These are phyloP conservation scores for Eurois occulta DNA, from an alignment of 2,888 invertebrate genomes.

Conservation along the genomic window DNA sequence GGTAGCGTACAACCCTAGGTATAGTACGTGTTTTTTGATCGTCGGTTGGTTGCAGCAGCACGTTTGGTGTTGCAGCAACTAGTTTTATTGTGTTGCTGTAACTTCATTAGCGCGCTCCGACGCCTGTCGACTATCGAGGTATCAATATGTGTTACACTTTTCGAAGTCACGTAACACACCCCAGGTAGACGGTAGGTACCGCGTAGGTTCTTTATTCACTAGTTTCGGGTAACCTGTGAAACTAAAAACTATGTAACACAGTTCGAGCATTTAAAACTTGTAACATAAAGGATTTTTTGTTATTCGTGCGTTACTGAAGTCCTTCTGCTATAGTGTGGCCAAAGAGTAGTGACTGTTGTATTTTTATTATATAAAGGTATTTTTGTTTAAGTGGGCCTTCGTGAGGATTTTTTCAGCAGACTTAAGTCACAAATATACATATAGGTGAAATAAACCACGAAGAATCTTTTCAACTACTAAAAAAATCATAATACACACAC, in stretches of 20 bases:
- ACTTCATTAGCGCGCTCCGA: conserved; percentile 56
- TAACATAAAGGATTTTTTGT: background rate
- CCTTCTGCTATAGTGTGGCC: background rate
- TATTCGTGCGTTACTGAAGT: background rate
- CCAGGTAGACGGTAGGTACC: background rate
- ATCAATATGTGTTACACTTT: too few relatives aligned
- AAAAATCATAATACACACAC: background rate
- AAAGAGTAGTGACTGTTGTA: background rate
- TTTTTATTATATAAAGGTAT: background rate
- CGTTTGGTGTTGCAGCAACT: conserved; percentile 38
- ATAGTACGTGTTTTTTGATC: conserved; percentile 19
- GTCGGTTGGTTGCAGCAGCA: conserved; percentile 30
- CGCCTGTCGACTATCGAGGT: conserved; percentile 28
- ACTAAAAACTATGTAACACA: background rate
- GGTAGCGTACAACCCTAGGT: background rate
- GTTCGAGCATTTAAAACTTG: background rate
- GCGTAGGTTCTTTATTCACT: conserved; percentile 34
- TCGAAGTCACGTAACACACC: too few relatives aligned
- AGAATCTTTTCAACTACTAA: background rate
- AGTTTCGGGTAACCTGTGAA: conserved; percentile 6
- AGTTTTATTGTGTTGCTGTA: conserved; percentile 39
- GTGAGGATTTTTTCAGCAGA: background rate
- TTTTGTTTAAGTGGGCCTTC: background rate
- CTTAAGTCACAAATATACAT: background rate
- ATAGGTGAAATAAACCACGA: background rate